These are phyloP conservation scores for Enteromius treurensis DNA, from an alignment of 2,797 vertebrate species.

Conservation along the genomic window DNA sequence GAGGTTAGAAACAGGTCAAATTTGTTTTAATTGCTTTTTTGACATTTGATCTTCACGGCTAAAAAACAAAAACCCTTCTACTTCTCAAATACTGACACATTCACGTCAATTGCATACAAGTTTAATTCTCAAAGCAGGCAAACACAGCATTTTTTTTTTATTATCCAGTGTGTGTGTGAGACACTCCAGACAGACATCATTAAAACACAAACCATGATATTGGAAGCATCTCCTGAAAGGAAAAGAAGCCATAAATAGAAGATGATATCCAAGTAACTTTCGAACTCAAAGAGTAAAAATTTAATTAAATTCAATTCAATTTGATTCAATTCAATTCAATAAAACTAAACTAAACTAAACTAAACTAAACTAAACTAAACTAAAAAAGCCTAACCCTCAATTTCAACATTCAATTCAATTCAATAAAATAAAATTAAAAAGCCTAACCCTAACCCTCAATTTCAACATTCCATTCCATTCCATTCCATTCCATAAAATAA, in stretches of 20 bases:
- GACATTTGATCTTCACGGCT: not conserved
- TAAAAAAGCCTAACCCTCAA: no score
- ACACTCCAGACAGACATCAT: not conserved
- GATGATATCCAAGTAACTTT: not conserved
- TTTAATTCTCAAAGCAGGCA: conserved; percentile 10
- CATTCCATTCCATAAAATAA: no score
- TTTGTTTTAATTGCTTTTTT: conserved; percentile 2
- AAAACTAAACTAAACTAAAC: no score
- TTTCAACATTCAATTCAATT: no score
- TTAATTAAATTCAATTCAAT: no score
- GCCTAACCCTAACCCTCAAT: no score
- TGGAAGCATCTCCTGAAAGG: not conserved
- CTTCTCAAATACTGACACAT: conserved; percentile 12
- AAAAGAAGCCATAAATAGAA: no score
- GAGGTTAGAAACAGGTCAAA: not conserved
- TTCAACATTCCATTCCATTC: no score
- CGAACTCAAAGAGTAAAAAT: no score
- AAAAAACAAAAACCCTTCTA: not conserved
- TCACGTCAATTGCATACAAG: not conserved
- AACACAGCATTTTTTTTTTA: not conserved
- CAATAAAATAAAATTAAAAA: no score
- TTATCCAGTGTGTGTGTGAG: not conserved
- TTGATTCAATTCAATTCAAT: no score
- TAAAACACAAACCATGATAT: not conserved
- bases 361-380: no score